Evolutionary conservation across 2,888 invertebrate species (phyloP).

Genomic region (Graphium colonna): DNA sequence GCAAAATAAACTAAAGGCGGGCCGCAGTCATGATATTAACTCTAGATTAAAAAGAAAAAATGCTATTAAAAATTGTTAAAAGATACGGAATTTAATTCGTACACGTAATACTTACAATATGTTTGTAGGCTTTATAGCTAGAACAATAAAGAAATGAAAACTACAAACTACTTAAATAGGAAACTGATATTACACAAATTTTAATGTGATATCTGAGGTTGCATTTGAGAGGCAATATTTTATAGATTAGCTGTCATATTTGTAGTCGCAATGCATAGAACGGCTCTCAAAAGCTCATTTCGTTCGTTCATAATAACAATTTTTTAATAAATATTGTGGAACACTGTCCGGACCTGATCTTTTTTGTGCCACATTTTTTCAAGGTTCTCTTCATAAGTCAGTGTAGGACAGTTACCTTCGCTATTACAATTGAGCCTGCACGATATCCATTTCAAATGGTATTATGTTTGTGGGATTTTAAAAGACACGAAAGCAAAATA

Average conservation of each 20-base stretch:
- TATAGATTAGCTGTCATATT: constrained; percentile 21
- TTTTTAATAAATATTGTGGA: too few relatives aligned
- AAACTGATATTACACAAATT: not conserved
- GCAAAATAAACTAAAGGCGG: constrained; percentile 20
- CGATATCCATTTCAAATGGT: too few relatives aligned
- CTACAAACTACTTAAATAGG: constrained; percentile 3
- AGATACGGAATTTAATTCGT: not conserved
- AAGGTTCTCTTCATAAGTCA: too few relatives aligned
- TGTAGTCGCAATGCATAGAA: constrained; percentile 24
- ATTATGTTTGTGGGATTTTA: too few relatives aligned
- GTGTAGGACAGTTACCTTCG: too few relatives aligned
- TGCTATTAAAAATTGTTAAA: too few relatives aligned
- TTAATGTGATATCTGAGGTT: constrained; percentile 27
- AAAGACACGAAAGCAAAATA: too few relatives aligned
- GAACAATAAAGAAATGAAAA: constrained; percentile 9
- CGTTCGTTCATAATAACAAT: too few relatives aligned
- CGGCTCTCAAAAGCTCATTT: constrained; percentile 25
- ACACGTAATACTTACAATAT: not conserved
- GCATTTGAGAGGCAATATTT: constrained; percentile 24
- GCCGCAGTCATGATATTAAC: constrained; percentile 3
- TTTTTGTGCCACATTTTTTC: too few relatives aligned
- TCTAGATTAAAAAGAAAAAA: too few relatives aligned
- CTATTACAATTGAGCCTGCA: too few relatives aligned
- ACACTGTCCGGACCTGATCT: too few relatives aligned
- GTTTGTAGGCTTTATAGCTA: not conserved